Percentiles rank a stretch among this genome's conserved stretches.
Conservation (phyloP, 2,888 invertebrate species). For the Hirtodrosophila alboralis region DNA sequence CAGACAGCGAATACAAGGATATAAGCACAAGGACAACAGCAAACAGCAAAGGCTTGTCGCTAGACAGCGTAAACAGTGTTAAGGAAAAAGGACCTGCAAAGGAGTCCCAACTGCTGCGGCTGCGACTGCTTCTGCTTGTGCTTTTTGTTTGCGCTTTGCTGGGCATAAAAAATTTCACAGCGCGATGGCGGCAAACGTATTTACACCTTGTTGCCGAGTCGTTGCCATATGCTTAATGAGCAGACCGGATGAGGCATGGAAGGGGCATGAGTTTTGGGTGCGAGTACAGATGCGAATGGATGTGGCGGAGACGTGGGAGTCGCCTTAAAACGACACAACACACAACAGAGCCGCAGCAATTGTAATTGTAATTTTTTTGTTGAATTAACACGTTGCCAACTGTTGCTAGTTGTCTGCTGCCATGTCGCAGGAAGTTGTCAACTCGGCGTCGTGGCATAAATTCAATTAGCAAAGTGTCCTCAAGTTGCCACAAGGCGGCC, state of each 20-base stretch:
- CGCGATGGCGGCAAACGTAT: constrained; percentile 57
- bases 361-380: constrained; percentile 47
- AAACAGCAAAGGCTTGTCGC: constrained; percentile 56
- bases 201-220: constrained; percentile 70
- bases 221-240: constrained; percentile 76
- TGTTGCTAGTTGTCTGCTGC: constrained; percentile 57
- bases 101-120: constrained; percentile 19
- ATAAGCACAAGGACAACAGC: constrained; percentile 19
- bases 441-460: constrained; percentile 68
- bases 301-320: too few species aligned
- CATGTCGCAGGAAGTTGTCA: constrained; percentile 68
- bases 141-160: constrained; percentile 43
- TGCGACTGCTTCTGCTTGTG: constrained; percentile 25
- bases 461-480: constrained; percentile 76
- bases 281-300: too few species aligned
- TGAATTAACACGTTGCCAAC: constrained; percentile 76
- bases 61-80: constrained; percentile 18
- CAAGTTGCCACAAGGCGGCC: constrained; percentile 34
- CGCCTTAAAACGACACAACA: not conserved
- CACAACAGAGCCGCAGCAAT: constrained; percentile 33
- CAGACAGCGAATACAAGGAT: constrained; percentile 37
- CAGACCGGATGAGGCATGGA: constrained; percentile 39
- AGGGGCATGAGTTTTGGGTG: not conserved
- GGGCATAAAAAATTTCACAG: constrained; percentile 50
- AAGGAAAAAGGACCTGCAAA: constrained; percentile 26